Conservation (phyloP, 2,113 vertebrate genomes). For the Petaurus breviceps region DNA sequence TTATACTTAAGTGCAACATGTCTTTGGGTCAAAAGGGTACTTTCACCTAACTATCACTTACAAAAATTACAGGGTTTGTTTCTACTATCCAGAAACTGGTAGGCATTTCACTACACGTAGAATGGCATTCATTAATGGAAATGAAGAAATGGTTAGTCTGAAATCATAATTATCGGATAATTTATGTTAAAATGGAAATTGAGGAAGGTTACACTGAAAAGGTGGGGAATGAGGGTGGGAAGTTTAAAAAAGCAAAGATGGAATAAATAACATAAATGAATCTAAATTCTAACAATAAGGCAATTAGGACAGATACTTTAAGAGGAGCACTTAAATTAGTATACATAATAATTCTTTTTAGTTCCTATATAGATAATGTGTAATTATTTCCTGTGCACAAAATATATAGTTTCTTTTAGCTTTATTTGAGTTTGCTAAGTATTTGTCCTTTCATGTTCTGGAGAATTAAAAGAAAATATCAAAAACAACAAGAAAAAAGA, state of each 20-base stretch:
- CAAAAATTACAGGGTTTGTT: neutral
- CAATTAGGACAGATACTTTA: slow-evolving; percentile 47
- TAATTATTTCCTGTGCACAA: neutral
- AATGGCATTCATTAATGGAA: neutral
- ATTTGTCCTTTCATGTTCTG: slow-evolving; percentile 21
- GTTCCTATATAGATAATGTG: slow-evolving; percentile 4
- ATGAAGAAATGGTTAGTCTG: neutral
- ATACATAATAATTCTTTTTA: slow-evolving; percentile 43
- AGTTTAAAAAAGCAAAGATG: neutral
- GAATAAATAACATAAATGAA: neutral
- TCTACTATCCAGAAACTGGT: neutral
- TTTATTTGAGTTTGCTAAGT: slow-evolving; percentile 20
- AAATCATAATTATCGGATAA: no score
- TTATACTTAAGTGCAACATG: neutral
- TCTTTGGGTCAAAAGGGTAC: neutral
- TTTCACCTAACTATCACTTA: neutral
- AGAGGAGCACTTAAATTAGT: slow-evolving; percentile 52
- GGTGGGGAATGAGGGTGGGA: neutral
- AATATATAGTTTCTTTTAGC: neutral
- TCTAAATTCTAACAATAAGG: slow-evolving; percentile 60
- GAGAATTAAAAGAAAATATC: slow-evolving; percentile 17
- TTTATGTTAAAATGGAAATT: neutral
- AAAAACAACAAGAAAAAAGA: neutral
- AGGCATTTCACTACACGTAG: neutral
- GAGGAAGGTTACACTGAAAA: neutral